These are phyloP conservation scores for Acanthurus lineatus DNA, from an alignment of 2,797 vertebrate genomes.

Conservation along the genomic window DNA sequence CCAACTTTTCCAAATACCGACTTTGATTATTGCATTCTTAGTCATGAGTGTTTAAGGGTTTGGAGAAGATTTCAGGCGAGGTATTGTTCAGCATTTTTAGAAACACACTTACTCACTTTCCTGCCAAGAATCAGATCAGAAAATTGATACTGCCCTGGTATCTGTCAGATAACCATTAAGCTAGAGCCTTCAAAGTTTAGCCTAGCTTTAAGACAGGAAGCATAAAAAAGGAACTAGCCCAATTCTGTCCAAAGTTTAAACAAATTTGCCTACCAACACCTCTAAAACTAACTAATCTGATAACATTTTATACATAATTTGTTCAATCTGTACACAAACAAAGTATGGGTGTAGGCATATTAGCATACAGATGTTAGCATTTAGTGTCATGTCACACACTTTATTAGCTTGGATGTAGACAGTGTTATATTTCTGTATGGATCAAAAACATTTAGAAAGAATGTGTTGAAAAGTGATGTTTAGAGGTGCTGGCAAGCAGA, in stretches of 20 bases:
- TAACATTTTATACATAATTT: neutral
- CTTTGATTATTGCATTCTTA: neutral
- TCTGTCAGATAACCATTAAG: neutral
- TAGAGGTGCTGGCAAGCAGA: neutral
- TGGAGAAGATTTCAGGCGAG: neutral
- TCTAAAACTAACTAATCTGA: neutral
- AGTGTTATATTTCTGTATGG: neutral
- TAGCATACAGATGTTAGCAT: neutral
- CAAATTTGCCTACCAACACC: neutral
- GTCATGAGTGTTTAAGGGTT: neutral
- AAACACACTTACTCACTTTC: neutral
- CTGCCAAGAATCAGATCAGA: slow-evolving; percentile 8
- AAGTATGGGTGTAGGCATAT: neutral
- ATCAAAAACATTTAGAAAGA: neutral
- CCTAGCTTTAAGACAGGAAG: neutral
- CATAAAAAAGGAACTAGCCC: neutral
- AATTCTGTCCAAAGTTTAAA: neutral
- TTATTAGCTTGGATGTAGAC: neutral
- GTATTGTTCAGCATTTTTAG: slow-evolving; percentile 19
- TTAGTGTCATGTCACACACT: neutral
- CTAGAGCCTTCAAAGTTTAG: neutral
- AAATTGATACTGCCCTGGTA: neutral
- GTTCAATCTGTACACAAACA: neutral
- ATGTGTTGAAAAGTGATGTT: neutral
- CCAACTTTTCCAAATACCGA: neutral